Evolutionary conservation across 1,140 invertebrate genomes (phyloP).

Genomic region (Akabosia matsudoensis): DNA sequence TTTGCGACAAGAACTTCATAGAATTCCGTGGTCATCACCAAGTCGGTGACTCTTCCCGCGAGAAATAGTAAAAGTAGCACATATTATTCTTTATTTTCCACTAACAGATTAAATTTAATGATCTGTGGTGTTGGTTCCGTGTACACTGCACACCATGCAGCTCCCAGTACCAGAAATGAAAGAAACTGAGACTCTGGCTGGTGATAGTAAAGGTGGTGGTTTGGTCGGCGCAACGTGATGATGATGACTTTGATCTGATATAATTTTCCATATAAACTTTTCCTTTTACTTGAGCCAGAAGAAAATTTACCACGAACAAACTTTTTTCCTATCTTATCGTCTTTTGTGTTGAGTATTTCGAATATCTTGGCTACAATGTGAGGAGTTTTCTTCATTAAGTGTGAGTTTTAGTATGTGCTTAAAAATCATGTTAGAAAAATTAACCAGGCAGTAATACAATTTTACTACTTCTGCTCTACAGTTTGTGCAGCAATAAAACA

Average conservation of each 20-base stretch:
- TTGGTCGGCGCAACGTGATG: not conserved
- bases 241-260: not conserved
- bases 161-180: not conserved
- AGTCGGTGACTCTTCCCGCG: too few species aligned
- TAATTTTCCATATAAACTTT: not conserved
- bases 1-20: too few species aligned
- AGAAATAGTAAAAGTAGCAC: conserved; percentile 3
- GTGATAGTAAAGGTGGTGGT: not conserved
- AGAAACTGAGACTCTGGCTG: not conserved
- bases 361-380: not conserved
- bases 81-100: not conserved
- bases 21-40: not conserved
- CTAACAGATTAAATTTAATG: conserved; percentile 20
- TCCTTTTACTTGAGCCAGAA: not conserved
- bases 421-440: conserved; percentile 4
- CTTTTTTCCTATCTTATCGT: not conserved
- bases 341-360: not conserved
- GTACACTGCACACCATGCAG: not conserved
- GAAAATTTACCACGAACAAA: not conserved
- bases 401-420: conserved; percentile 13
- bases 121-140: not conserved
- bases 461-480: not conserved
- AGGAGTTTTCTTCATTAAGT: not conserved
- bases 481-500: conserved; percentile 5
- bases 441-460: not conserved